A percentile compares a stretch with the other conserved stretches of the same genome.
These are phyloP conservation scores for Boulengeromyrus knoepffleri DNA, from an alignment of 2,113 vertebrate genomes.

Conservation along the genomic window DNA sequence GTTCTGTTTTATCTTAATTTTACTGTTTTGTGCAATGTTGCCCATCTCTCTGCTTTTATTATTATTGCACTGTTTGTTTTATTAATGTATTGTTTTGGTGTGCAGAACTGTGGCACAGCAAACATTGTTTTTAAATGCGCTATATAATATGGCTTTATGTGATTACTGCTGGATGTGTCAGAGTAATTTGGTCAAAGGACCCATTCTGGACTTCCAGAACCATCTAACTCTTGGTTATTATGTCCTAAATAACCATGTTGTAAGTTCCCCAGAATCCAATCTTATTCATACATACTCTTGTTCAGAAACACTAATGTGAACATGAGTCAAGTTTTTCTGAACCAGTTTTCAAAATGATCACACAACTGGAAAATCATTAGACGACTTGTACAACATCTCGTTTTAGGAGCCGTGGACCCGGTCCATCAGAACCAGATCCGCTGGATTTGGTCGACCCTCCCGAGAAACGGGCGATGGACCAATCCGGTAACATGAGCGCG, in stretches of 20 bases:
- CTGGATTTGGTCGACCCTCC: not conserved
- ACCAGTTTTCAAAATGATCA: not conserved
- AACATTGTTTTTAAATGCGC: not conserved
- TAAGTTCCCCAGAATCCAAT: not conserved
- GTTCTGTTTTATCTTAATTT: not conserved
- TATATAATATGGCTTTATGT: not conserved
- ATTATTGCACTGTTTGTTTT: not conserved
- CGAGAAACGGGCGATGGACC: conserved; percentile 1
- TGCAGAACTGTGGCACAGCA: not conserved
- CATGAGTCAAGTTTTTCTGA: not conserved
- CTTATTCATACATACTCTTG: not conserved
- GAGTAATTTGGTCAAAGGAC: not conserved
- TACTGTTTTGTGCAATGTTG: not conserved
- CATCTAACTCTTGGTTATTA: not conserved
- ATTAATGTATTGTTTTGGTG: not conserved
- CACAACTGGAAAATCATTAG: not conserved
- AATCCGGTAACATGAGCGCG: not conserved
- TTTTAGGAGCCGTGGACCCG: not conserved
- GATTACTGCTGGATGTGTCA: not conserved
- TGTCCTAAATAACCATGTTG: not conserved
- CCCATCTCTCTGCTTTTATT: not conserved
- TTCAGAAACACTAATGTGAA: not conserved
- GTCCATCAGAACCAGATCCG: not conserved
- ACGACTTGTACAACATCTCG: not conserved
- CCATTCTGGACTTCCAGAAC: not conserved